These are phyloP conservation scores for Chinchilla lanigera DNA, from an alignment of 2,113 vertebrate species.

Conservation along the genomic window DNA sequence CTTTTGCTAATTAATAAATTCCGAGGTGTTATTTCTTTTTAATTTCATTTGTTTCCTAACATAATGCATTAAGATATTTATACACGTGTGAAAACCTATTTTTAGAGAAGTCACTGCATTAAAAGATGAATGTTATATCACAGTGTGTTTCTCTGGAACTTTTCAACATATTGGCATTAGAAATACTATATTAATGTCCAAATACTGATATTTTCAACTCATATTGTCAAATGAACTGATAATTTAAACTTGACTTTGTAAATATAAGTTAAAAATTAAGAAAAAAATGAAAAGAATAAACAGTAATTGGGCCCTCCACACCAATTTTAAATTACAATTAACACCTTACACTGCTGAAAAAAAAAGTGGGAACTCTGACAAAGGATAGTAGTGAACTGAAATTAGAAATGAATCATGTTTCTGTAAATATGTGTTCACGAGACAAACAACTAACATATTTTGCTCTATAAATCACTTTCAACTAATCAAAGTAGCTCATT, in stretches of 20 bases:
- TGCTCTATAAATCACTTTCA: not conserved
- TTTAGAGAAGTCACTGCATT: not conserved
- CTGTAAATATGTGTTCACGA: not conserved
- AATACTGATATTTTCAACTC: not conserved
- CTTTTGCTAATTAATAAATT: constrained; percentile 25
- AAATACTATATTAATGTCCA: not conserved
- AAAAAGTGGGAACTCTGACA: constrained; percentile 20
- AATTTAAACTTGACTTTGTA: not conserved
- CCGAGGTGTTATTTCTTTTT: not conserved
- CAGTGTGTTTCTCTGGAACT: not conserved
- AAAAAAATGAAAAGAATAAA: not conserved
- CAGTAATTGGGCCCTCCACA: not conserved
- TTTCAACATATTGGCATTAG: not conserved
- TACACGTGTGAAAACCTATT: not conserved
- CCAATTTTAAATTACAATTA: constrained; percentile 31
- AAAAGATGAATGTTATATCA: not conserved
- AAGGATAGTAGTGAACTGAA: not conserved
- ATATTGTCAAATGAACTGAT: not conserved
- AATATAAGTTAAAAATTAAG: not conserved
- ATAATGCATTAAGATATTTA: not conserved
- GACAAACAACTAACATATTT: not conserved
- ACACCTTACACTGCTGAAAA: not conserved
- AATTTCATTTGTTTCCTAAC: not conserved
- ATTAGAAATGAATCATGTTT: constrained; percentile 44
- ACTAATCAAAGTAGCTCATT: not conserved